A percentile compares a stretch with the other conserved stretches of the same genome.
Evolutionary conservation across 2,113 vertebrate genomes (phyloP).

Genomic region (Lepidothrix coronata): DNA sequence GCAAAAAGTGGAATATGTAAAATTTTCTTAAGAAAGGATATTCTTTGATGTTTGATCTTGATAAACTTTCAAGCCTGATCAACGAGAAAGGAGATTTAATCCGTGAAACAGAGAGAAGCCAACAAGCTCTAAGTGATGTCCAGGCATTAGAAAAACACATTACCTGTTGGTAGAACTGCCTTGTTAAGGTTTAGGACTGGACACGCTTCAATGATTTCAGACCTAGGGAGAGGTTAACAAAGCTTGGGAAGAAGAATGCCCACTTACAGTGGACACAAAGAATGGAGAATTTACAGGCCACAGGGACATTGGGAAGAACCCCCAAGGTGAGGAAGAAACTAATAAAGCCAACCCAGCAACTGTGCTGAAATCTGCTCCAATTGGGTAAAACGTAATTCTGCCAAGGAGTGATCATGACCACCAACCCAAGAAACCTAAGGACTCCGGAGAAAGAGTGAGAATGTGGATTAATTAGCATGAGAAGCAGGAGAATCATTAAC

Average conservation of each 20-base stretch:
- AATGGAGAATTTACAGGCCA: neutral
- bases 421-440: neutral
- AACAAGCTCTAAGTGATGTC: neutral
- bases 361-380: neutral
- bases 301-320: neutral
- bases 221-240: neutral
- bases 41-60: neutral
- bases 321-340: neutral
- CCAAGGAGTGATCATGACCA: too few species aligned
- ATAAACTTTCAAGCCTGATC: neutral
- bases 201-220: neutral
- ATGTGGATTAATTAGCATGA: rapidly evolving
- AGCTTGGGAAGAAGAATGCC: neutral
- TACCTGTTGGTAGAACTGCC: neutral
- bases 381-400: neutral
- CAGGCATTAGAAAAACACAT: neutral
- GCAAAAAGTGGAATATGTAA: rapidly evolving
- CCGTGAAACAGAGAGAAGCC: neutral
- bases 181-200: neutral
- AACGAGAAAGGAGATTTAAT: neutral
- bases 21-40: neutral
- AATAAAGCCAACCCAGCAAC: neutral
- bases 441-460: neutral
- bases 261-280: neutral
- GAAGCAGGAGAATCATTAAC: neutral